A percentile compares a stretch with the other conserved stretches of the same genome.
phyloP scores from a whole-genome alignment of 2,797 vertebrate genomes.

The Hozukius guyotensis region DNA sequence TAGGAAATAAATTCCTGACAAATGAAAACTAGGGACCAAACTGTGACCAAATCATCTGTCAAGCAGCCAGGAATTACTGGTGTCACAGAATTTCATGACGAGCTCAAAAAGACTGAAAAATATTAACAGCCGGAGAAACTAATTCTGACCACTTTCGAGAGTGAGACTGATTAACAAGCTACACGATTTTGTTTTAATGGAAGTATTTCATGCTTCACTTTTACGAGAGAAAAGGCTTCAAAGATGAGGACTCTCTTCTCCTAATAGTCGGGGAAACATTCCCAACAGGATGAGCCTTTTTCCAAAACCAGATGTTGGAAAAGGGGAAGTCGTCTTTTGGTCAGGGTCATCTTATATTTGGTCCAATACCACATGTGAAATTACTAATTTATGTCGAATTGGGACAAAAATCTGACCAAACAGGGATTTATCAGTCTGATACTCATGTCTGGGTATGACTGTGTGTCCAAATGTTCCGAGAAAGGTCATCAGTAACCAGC shows the following conservation, averaged over 20 bases:
- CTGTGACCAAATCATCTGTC: not conserved
- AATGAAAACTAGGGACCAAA: not conserved
- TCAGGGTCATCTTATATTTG: not conserved
- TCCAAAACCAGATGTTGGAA: conserved; percentile 3
- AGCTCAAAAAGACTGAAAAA: not conserved
- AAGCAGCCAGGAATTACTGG: not conserved
- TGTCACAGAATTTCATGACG: not conserved
- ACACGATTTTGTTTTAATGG: not conserved
- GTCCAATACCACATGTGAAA: not conserved
- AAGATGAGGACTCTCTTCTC: not conserved
- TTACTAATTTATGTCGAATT: not conserved
- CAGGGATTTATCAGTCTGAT: not conserved
- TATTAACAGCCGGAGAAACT: not conserved
- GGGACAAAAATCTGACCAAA: not conserved
- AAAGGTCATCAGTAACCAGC: conserved; percentile 52
- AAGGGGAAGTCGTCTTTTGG: not conserved
- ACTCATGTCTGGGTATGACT: conserved; percentile 30
- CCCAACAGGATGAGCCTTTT: not conserved
- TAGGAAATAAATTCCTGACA: not conserved
- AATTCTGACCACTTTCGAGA: not conserved
- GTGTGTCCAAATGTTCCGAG: conserved; percentile 45
- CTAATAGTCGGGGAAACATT: not conserved
- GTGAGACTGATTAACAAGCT: not conserved
- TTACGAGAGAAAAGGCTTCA: not conserved
- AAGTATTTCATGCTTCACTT: not conserved